Conservation (phyloP, 2,888 invertebrate genomes). For the Philopedon plagiatum region DNA sequence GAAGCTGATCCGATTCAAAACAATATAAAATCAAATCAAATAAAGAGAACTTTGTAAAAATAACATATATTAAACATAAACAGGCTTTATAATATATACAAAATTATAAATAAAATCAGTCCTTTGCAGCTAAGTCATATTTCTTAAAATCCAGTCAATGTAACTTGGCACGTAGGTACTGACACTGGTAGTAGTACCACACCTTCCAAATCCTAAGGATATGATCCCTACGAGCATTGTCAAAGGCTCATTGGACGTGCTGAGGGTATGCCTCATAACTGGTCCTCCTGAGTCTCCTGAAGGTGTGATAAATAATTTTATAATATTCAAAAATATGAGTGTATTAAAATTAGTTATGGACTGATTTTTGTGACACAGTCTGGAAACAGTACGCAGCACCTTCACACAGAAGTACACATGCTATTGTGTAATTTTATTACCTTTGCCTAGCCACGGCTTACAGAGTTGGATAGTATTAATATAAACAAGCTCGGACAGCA, state of each 20-base stretch:
- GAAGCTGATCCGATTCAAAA: no score
- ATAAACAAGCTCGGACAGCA: no score
- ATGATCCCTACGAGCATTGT: constrained; percentile 78
- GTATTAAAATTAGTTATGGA: no score
- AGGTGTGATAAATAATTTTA: not conserved
- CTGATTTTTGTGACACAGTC: no score
- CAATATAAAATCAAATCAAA: no score
- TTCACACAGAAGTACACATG: no score
- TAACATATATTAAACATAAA: not conserved
- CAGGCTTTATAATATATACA: not conserved
- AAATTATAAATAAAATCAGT: not conserved
- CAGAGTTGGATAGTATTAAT: no score
- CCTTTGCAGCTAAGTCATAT: not conserved
- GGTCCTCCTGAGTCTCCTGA: constrained; percentile 81
- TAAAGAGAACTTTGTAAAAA: no score
- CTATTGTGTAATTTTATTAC: no score
- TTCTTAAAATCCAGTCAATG: constrained; percentile 73
- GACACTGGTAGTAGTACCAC: constrained; percentile 78
- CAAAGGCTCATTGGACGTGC: constrained; percentile 67
- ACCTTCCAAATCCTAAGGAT: constrained; percentile 77
- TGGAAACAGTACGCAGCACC: no score
- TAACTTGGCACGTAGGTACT: constrained; percentile 77
- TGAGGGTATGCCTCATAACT: constrained; percentile 71
- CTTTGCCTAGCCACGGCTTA: no score
- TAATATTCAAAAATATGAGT: not conserved